Evolutionary conservation across 2,888 invertebrate genomes (phyloP), one percentile per base, ranked within the genome.

Genomic region (Cremastinae sp.): DNA sequence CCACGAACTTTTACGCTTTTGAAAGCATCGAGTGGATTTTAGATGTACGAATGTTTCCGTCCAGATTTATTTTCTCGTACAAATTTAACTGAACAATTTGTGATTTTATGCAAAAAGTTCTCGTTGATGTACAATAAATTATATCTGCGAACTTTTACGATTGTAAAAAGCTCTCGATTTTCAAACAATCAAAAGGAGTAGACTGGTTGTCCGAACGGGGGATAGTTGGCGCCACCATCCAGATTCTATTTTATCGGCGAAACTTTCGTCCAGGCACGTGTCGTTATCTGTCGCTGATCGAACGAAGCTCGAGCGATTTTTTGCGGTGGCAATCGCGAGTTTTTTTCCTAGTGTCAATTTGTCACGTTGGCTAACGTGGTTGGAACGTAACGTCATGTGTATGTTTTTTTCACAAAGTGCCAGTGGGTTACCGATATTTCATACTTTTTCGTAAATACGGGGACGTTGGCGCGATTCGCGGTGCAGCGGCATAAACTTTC

Each of bases 371-470:
- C 69, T 64, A 72, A 41, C 76, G 56, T 72, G 72, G 7, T 43
- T 62, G 47, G 0, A 62, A 56, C 56, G 41, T 51, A 73, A 56
- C 73, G 69, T 65, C 51, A 76, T 70, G 73, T 73, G 43, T 73
- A 65, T 68, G 62, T 72, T 47, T 72, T 69, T 70, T 45, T 22
- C 64, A 54, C 69, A 43, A 73, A 76, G 76, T 76, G 76, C 77
- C 73, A 77, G 54, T 54, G 59, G 53, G 51, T 54, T 61, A 54
- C 58, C 47, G 41, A 43, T 51, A 34, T 49, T 68, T 53, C 41
- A 22, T 53, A 65, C 34, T 34, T 12, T 28, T 70, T 45, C 43
- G 58, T 71, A 64, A 83, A 83, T 58, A 81, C 78, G 56, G 77
- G 81, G 76, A 36, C 71, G 75, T 64, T 75, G 43, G 78, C 64